Evolutionary conservation across 30 jellyfish, hydroid and myxozoan species (phyloP), one percentile per base, ranked within the genome.

Genomic region (Aurelia sp.): DNA sequence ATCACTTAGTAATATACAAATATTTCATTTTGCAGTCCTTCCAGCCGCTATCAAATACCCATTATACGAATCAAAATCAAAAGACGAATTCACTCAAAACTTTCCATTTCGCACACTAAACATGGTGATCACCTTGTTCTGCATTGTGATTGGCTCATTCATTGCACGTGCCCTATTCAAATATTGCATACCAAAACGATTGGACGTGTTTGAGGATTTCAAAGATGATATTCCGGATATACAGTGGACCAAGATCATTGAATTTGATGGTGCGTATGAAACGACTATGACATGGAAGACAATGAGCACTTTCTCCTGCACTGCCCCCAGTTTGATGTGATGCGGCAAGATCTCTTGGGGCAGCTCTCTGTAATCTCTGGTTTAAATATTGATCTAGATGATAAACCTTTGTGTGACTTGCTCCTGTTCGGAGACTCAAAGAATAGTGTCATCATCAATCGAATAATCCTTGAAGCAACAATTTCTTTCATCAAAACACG

Each of bases 51-150:
- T 96, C 62, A 58, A 88, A 53, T 96, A 86, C 67, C 99, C 99
- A 3, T 33, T 66, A 16, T 90, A 83, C 89, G 84, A 75, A 40
- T 78, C 51, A 17, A 41, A 47, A 52, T 53, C 53, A 8, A 64
- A 86, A 4, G 78, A 81, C 5, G 10, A n/a, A 27, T 81, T 76
- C 83, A 53, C 19, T 5, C 99, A 94, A 64, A 51, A 71, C 59
- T 96, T 96, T 81, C 99, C 99, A 48, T 96, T 96, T 74, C 98
- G 99, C 53, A 86, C 97, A 6, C 91, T 96, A 21, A 75, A 91
- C 61, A 96, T 90, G 98, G 55, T 90, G 68, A 73, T 96, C 51
- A 85, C 99, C 8, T 40, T 91, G 55, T 4, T 91, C 83, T 67
- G 82, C 76, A 88, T 88, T 16, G 86, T 88, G 62, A 64, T 27